Base-by-base conservation (phyloP, 2,888 invertebrate genomes). In the Lasioglossum calceatum region DNA sequence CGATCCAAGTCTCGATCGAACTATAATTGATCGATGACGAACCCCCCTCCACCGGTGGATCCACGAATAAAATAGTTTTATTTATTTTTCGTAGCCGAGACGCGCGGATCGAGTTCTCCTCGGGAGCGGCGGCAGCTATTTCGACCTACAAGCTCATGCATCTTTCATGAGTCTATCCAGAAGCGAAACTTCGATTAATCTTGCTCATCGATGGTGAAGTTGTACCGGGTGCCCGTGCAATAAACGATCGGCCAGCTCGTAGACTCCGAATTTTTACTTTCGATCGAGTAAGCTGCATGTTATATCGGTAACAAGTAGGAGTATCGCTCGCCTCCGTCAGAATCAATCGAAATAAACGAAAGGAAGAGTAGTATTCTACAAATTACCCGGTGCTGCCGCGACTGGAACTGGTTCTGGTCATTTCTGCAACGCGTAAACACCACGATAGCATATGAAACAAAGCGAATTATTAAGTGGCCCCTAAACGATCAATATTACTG, bases 151-250 rank as follows among this genome's bases (percentile, higher is more conserved):
- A 19, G 67, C 36, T 32, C 67, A 71, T 71, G 71, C 23, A 71
- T 71, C 39, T 42, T 71, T 71, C 71, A 71, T 71, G 39, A 71
- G 71, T 14, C 39, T 23, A 70, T 19, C 39, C 71, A 71, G 71
- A 42, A 42, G 39, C 71, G 71, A 39, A 42, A 42, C 71, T 71
- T 27, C 19, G 75, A 75, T 39, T 54, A 54, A 50, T 27, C 58
- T 61, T 39, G 39, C 32, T 4, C 14, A 23, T 71, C 42, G 39
- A 42, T n/a, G 71, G 71, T n/a, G 42, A 71, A 71, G 42, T 71
- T n/a, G 12, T 42, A 70, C 70, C 39, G 39, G 42, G 70, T 71
- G 71, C 0, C 42, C n/a, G 36, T 7, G 23, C 1, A 8, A 10
- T 4, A 67, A 67, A 67, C 19, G 32, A 19, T 8, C 67, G 32